A percentile compares a stretch with the other conserved stretches of the same genome.
Conservation (phyloP, 2,888 invertebrate genomes). For the Belgica antarctica region DNA sequence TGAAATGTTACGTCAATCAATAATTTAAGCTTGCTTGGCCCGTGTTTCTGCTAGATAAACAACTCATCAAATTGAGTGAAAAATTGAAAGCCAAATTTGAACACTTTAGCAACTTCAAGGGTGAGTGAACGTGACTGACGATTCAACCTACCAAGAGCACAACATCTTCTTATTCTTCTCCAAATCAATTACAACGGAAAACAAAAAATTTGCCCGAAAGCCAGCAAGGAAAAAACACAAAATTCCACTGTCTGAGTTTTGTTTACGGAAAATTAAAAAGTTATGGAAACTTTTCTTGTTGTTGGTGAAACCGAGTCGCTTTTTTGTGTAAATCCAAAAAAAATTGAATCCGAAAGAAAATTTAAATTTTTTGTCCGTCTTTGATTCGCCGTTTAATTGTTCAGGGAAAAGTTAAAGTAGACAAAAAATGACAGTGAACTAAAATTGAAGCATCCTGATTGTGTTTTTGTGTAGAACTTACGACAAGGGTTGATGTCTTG, state of each 20-base stretch:
- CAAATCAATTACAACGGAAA: not conserved
- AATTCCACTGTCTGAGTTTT: not conserved
- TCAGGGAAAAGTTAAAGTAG: not conserved
- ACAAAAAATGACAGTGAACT: not conserved
- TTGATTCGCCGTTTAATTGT: not conserved
- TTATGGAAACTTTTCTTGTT: not conserved
- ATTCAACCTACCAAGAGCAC: too few species aligned
- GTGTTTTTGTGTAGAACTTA: too few species aligned
- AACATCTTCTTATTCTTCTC: not conserved
- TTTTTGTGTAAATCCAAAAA: not conserved
- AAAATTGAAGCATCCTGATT: not conserved
- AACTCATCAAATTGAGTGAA: too few species aligned
- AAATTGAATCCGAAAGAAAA: not conserved
- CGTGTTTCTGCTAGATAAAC: too few species aligned
- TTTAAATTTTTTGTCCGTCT: not conserved
- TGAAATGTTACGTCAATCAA: too few species aligned
- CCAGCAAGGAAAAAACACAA: not conserved
- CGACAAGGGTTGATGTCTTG: too few species aligned
- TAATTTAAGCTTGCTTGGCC: too few species aligned
- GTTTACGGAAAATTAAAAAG: conserved; percentile 18
- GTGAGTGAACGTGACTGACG: too few species aligned
- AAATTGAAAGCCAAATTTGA: too few species aligned
- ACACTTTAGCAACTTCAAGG: too few species aligned
- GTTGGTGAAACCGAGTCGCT: not conserved
- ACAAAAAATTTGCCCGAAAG: not conserved